A percentile compares a stretch with the other conserved stretches of the same genome.
Conservation (phyloP, 2,888 invertebrate genomes). For the Chrysolina americana region DNA sequence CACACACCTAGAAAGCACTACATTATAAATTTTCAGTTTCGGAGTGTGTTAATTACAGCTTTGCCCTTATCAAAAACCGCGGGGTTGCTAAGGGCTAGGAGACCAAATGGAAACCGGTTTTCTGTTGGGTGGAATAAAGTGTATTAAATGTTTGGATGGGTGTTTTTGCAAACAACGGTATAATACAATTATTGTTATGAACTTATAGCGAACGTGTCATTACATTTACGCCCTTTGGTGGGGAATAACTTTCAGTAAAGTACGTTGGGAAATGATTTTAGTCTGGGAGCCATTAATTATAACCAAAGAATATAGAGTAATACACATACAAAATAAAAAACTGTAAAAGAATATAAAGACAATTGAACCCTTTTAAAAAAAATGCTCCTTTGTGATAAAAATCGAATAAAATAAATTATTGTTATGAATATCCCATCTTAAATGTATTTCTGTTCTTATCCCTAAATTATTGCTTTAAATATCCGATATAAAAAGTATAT, state of each 20-base stretch:
- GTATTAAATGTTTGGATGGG: slow-evolving; percentile 39
- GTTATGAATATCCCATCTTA: too few relatives aligned
- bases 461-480: too few relatives aligned
- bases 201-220: slow-evolving; percentile 46
- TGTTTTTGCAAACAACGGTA: slow-evolving; percentile 45
- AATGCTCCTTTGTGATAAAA: too few relatives aligned
- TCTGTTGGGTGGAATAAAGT: slow-evolving; percentile 22
- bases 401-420: too few relatives aligned
- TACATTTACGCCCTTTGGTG: slow-evolving; percentile 43
- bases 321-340: too few relatives aligned
- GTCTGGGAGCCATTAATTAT: background rate
- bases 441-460: too few relatives aligned
- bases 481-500: too few relatives aligned
- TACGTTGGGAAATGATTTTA: slow-evolving; percentile 26
- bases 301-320: too few relatives aligned
- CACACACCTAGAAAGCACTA: slow-evolving; percentile 43
- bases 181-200: slow-evolving; percentile 51
- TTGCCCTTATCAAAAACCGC: slow-evolving; percentile 58
- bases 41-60: slow-evolving; percentile 65
- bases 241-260: slow-evolving; percentile 39
- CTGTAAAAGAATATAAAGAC: too few relatives aligned
- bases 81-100: slow-evolving; percentile 53
- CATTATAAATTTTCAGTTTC: slow-evolving; percentile 60
- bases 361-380: too few relatives aligned
- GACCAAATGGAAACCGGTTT: slow-evolving; percentile 22